phyloP scores from a whole-genome alignment of 2,113 vertebrate genomes.

The Theropithecus gelada region DNA sequence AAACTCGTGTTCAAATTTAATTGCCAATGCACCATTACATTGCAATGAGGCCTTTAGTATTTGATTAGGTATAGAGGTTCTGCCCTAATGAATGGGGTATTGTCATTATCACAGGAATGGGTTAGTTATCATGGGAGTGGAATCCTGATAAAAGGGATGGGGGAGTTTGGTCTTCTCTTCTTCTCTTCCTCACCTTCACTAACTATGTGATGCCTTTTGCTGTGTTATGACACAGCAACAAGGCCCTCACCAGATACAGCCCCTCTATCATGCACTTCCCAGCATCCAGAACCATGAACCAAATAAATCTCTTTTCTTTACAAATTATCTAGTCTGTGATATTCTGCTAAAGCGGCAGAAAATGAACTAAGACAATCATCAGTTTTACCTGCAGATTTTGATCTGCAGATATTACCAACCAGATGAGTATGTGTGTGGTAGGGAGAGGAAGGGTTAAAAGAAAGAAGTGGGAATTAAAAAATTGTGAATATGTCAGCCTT shows the following conservation, averaged over 20 bases:
- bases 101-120: neutral
- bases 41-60: neutral
- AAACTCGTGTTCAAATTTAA: neutral
- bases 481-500: neutral
- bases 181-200: neutral
- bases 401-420: neutral
- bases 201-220: neutral
- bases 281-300: neutral
- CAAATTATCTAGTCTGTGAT: neutral
- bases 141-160: neutral
- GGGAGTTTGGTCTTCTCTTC: neutral
- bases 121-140: neutral
- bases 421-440: neutral
- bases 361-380: neutral
- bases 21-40: neutral
- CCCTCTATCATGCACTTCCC: neutral
- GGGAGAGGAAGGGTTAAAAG: rapidly evolving
- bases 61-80: neutral
- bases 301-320: neutral
- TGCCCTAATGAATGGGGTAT: neutral
- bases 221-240: neutral
- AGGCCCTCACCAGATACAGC: neutral
- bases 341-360: neutral
- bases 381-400: neutral
- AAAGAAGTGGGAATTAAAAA: neutral